Evolutionary conservation across 2,113 vertebrate species (phyloP).

Genomic region (Macrotus californicus): DNA sequence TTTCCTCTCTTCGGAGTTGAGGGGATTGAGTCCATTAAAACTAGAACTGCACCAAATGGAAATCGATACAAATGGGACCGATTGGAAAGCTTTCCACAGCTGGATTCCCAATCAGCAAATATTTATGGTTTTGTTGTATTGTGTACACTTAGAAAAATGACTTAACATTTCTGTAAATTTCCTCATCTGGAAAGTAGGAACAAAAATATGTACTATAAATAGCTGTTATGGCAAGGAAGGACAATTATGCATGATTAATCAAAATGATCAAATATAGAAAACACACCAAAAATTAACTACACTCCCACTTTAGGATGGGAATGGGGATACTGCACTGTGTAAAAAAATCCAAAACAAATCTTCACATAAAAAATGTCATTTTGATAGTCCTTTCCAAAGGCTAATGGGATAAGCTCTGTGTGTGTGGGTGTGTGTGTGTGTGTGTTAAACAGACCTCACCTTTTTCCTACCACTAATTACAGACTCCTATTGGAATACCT

Average conservation of each 20-base stretch:
- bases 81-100: not conserved
- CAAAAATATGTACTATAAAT: not conserved
- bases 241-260: not conserved
- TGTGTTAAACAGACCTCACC: not conserved
- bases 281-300: not conserved
- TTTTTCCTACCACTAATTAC: conserved; percentile 3
- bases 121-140: not conserved
- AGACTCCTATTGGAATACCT: not conserved
- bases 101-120: not conserved
- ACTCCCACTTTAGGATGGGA: not conserved
- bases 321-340: not conserved
- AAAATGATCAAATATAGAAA: not conserved
- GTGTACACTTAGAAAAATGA: not conserved
- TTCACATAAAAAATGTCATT: not conserved
- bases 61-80: not conserved
- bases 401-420: not conserved
- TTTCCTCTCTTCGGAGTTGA: not conserved
- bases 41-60: not conserved
- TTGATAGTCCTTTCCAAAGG: not conserved
- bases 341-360: not conserved
- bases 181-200: not conserved
- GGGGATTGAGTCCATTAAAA: not conserved
- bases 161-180: conserved; percentile 14
- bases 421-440: not conserved
- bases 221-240: not conserved